Evolutionary conservation across 2,888 invertebrate genomes (phyloP), one percentile per base, ranked within the genome.

Genomic region (Tyria jacobaeae): DNA sequence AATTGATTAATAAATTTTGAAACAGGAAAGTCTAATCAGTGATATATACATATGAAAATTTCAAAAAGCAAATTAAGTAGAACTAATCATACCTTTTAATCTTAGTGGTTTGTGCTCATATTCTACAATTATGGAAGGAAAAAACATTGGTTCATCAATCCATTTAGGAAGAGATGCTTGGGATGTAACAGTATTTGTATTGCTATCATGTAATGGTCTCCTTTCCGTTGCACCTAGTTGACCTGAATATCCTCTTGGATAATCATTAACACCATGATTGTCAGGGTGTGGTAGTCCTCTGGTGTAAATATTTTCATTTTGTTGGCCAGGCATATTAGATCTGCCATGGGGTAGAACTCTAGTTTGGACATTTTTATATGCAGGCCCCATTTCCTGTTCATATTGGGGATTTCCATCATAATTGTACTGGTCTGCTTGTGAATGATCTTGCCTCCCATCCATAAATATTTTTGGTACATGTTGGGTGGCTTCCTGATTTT

Each of bases 61-160:
- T 31, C 27, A 31, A 31, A 31, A 31, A 31, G 27, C 27, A 31
- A 31, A 31, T 31, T 31, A 2, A n/a, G n/a, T n/a, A n/a, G n/a
- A 31, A 31, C 27, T 2, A 31, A 31, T 31, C 7, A 94, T 94
- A 95, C 95, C 93, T 92, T 93, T 92, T 69, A 90, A 81, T 84
- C 92, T 88, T 49, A 94, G 84, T 66, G 95, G 90, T 84, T 95
- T 96, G 85, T 96, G 96, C 72, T 96, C 95, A 91, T 96, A 96
- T 89, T 96, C 96, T 76, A 96, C 95, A 70, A 96, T 95, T 79
- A 95, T 94, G 47, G 95, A 92, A 69, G 96, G 92, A 57, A 87
- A 80, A 68, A 94, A 90, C 76, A 95, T 86, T 65, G 94, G 94
- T 70, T 94, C 94, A 63, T 94, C 89, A 56, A 87, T 79, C 88